Evolutionary conservation across 2,797 vertebrate species (phyloP).

Genomic region (Podargus strigoides): DNA sequence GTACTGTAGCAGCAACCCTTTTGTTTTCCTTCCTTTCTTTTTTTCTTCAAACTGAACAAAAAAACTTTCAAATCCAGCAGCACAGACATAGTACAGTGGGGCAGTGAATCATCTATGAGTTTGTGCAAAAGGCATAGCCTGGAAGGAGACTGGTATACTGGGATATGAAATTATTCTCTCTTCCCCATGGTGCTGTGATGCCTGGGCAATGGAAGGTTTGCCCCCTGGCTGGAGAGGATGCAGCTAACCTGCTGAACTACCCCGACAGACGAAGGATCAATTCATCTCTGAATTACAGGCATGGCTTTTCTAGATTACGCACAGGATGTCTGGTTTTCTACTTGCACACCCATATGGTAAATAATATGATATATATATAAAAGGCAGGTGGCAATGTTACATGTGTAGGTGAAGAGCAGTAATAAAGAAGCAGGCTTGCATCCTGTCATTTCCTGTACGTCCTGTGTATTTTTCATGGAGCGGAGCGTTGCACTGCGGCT

Average conservation of each 20-base stretch:
- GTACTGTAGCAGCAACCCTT: neutral
- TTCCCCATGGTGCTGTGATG: neutral
- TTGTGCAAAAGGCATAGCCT: neutral
- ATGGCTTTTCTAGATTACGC: neutral
- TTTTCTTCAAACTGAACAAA: neutral
- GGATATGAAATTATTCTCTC: neutral
- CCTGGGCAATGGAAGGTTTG: neutral
- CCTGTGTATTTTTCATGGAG: neutral
- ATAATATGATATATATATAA: neutral
- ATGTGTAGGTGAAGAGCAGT: neutral
- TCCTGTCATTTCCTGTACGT: fast-evolving
- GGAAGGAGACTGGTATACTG: neutral
- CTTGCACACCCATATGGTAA: neutral
- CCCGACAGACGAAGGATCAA: neutral
- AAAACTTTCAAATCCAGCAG: neutral
- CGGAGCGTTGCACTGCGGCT: neutral
- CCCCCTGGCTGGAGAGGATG: neutral
- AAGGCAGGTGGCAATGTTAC: neutral
- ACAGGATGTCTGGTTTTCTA: neutral
- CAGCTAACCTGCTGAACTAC: neutral
- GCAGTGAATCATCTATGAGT: neutral
- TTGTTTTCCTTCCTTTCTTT: neutral
- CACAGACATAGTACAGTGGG: fast-evolving
- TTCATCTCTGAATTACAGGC: neutral
- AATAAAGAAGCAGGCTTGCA: neutral